Evolutionary conservation across 2,888 invertebrate genomes (phyloP).

Genomic region (Abrostola tripartita): DNA sequence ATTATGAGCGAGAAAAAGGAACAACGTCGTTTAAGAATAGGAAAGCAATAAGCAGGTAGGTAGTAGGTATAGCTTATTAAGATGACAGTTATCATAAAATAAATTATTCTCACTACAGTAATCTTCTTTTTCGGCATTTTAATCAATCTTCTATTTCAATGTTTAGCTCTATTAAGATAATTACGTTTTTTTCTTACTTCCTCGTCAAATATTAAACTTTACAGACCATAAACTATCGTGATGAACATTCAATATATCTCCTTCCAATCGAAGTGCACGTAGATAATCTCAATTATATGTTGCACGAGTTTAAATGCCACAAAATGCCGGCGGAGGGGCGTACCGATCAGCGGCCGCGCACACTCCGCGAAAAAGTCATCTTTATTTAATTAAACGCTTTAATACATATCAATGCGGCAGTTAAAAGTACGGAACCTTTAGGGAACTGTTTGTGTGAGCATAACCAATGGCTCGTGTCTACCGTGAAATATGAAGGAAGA

Average conservation of each 20-base stretch:
- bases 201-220: slow-evolving; percentile 5
- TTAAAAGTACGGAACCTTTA: slow-evolving; percentile 64
- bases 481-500: slow-evolving; percentile 28
- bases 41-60: too few species aligned
- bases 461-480: slow-evolving; percentile 21
- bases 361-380: slow-evolving; percentile 62
- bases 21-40: too few species aligned
- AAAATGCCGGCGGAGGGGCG: slow-evolving; percentile 53
- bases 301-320: slow-evolving; percentile 60
- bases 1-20: too few species aligned
- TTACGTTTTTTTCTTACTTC: not conserved
- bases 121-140: too few species aligned
- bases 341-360: slow-evolving; percentile 37
- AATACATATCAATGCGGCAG: slow-evolving; percentile 59
- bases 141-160: too few species aligned
- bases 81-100: too few species aligned
- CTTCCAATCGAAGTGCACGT: slow-evolving; percentile 22
- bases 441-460: slow-evolving; percentile 30
- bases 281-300: slow-evolving; percentile 58
- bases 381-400: slow-evolving; percentile 70
- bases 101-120: too few species aligned
- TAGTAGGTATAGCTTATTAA: too few species aligned
- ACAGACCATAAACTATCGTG: slow-evolving; percentile 12
- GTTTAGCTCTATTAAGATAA: too few species aligned
- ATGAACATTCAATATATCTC: slow-evolving; percentile 26